These are phyloP conservation scores for Pammene aurita DNA, from an alignment of 2,888 invertebrate genomes.

Conservation along the genomic window DNA sequence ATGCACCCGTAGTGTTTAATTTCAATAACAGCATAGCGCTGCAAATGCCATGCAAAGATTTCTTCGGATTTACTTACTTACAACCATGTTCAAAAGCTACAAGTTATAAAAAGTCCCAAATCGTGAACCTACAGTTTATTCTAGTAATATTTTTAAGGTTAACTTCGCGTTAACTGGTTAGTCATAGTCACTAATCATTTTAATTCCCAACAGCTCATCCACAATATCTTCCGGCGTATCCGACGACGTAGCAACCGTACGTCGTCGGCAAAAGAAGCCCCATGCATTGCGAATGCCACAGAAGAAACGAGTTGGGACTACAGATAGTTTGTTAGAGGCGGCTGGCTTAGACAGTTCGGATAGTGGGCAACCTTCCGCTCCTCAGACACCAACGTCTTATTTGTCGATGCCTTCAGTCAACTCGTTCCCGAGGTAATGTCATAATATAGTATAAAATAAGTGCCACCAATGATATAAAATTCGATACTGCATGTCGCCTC, in stretches of 20 bases:
- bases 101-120: too few relatives aligned
- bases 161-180: too few relatives aligned
- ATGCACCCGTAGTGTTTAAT: too few relatives aligned
- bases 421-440: slow-evolving; percentile 88
- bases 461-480: too few relatives aligned
- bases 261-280: slow-evolving; percentile 73
- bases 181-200: background rate
- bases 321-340: slow-evolving; percentile 74
- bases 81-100: background rate
- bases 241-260: slow-evolving; percentile 71
- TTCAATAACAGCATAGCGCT: background rate
- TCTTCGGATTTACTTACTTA: too few relatives aligned
- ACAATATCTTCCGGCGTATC: slow-evolving; percentile 76
- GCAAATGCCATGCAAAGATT: too few relatives aligned
- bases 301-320: slow-evolving; percentile 77
- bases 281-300: slow-evolving; percentile 75
- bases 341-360: slow-evolving; percentile 77
- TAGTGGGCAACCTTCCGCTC: slow-evolving; percentile 71
- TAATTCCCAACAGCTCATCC: slow-evolving; percentile 59
- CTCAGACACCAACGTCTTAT: slow-evolving; percentile 88
- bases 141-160: background rate
- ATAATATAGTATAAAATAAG: too few relatives aligned
- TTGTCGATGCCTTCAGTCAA: slow-evolving; percentile 94
- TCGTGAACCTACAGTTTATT: background rate
- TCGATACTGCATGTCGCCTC: too few relatives aligned